Evolutionary conservation across 2,888 invertebrate genomes (phyloP).

Genomic region (Plutella xylostella): DNA sequence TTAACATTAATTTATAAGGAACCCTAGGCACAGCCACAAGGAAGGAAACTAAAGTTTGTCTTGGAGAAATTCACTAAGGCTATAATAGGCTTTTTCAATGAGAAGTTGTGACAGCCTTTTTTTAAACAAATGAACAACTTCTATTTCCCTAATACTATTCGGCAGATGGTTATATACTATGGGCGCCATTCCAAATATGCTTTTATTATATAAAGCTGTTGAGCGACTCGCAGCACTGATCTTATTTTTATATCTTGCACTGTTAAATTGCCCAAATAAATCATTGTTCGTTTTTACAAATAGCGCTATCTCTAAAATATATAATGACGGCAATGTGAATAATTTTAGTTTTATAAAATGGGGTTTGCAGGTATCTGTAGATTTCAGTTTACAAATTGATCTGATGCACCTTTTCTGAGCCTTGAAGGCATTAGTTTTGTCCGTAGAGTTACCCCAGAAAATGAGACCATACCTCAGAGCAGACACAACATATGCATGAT

Average conservation of each 20-base stretch:
- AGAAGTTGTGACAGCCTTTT: not conserved
- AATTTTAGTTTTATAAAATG: constrained; percentile 5
- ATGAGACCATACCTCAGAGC: constrained; percentile 10
- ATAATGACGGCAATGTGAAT: constrained; percentile 8
- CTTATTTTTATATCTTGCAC: not conserved
- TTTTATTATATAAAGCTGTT: not conserved
- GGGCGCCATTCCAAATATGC: not conserved
- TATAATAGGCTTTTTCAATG: not conserved
- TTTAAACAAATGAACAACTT: not conserved
- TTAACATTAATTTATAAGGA: no score
- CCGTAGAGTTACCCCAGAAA: constrained; percentile 10
- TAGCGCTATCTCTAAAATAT: not conserved
- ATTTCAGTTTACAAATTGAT: constrained; percentile 5
- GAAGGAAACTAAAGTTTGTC: no score
- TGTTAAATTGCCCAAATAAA: not conserved
- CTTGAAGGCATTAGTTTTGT: not conserved
- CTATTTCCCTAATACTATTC: not conserved
- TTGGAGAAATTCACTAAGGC: not conserved
- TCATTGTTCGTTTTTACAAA: not conserved
- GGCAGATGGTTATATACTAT: not conserved
- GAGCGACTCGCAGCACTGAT: not conserved
- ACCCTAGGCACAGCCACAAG: no score
- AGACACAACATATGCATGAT: constrained; percentile 4
- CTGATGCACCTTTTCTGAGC: constrained; percentile 8
- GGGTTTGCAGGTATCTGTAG: constrained; percentile 6